These are phyloP conservation scores for Sciaenops ocellatus DNA, from an alignment of 2,797 vertebrate species.

Conservation along the genomic window DNA sequence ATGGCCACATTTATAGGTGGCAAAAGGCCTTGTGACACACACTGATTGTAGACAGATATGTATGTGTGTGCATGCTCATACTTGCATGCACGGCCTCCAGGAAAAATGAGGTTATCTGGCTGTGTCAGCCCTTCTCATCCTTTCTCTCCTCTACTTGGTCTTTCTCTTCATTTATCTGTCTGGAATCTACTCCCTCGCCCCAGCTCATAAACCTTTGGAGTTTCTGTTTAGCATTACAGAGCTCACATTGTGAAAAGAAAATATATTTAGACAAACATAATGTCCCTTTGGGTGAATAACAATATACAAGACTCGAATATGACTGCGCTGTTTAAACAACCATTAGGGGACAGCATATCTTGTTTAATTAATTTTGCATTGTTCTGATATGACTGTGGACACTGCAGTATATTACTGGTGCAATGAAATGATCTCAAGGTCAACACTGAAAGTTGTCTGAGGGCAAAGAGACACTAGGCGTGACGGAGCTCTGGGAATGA, in stretches of 20 bases:
- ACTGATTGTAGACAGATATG: slow-evolving; percentile 38
- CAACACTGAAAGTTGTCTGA: slow-evolving; percentile 68
- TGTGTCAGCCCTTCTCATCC: slow-evolving; percentile 51
- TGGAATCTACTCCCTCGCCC: slow-evolving; percentile 49
- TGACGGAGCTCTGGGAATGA: slow-evolving; percentile 65
- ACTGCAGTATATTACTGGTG: slow-evolving; percentile 62
- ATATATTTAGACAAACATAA: slow-evolving; percentile 51
- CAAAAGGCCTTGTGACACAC: slow-evolving; percentile 60
- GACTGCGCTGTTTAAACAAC: slow-evolving; percentile 21
- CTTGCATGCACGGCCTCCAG: neutral
- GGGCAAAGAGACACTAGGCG: slow-evolving; percentile 72
- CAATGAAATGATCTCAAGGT: slow-evolving; percentile 70
- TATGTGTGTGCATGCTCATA: neutral
- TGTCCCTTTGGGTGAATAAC: slow-evolving; percentile 51
- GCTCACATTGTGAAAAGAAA: slow-evolving; percentile 43
- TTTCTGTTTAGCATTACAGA: slow-evolving; percentile 53
- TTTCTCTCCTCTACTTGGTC: slow-evolving; percentile 29
- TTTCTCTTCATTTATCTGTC: slow-evolving; percentile 66
- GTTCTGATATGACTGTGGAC: slow-evolving; percentile 52
- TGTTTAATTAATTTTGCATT: slow-evolving; percentile 61
- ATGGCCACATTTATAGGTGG: slow-evolving; percentile 66
- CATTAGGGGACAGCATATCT: slow-evolving; percentile 29
- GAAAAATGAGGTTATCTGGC: slow-evolving; percentile 61
- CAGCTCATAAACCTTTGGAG: slow-evolving; percentile 45
- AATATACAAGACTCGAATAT: slow-evolving; percentile 39